Conservation (phyloP, 2,888 invertebrate species). For the Trimorus sp. region DNA sequence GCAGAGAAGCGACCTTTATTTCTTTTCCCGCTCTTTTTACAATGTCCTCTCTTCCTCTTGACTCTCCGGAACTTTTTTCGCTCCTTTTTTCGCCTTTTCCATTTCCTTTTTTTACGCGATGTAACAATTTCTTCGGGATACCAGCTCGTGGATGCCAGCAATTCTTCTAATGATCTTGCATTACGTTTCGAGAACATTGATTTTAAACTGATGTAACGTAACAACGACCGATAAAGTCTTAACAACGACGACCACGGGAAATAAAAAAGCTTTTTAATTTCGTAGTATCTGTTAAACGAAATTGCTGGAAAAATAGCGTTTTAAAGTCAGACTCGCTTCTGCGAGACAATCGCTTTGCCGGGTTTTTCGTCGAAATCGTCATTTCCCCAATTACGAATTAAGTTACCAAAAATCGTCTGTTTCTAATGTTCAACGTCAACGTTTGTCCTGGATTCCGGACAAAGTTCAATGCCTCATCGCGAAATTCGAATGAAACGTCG, state of each 20-base stretch:
- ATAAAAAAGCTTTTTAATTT: slow-evolving; percentile 47
- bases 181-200: slow-evolving; percentile 63
- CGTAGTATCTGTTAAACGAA: slow-evolving; percentile 46
- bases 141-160: slow-evolving; percentile 29
- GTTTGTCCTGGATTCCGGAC: not conserved
- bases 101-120: slow-evolving; percentile 25
- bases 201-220: slow-evolving; percentile 62
- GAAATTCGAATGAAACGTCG: slow-evolving; percentile 25
- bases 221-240: slow-evolving; percentile 57
- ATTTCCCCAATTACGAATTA: not conserved
- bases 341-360: not conserved
- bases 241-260: slow-evolving; percentile 39
- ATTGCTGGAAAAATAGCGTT: slow-evolving; percentile 26
- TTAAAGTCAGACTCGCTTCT: slow-evolving; percentile 28
- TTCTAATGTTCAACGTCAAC: no score
- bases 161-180: slow-evolving; percentile 58
- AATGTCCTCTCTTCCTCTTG: not conserved
- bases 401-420: no score
- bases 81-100: slow-evolving; percentile 4
- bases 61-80: not conserved
- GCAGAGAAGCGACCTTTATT: slow-evolving; percentile 34
- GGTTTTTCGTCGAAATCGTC: not conserved
- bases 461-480: slow-evolving; percentile 20
- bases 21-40: slow-evolving; percentile 9
- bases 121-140: slow-evolving; percentile 45